Conservation (phyloP, 1,140 invertebrate genomes). For the Pseudomyrmex pallidus region DNA sequence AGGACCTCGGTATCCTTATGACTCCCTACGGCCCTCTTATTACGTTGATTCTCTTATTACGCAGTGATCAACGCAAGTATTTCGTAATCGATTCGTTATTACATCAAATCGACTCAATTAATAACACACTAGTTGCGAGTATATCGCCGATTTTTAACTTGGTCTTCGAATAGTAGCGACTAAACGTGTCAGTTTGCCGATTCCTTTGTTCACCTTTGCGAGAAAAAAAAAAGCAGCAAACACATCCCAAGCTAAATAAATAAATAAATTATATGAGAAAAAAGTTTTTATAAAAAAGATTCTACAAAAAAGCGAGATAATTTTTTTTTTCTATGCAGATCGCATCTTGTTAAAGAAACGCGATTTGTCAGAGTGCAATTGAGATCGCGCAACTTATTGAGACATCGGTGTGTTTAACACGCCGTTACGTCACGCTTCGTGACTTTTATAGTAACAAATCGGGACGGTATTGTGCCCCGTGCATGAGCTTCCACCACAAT, state of each 20-base stretch:
- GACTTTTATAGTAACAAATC: slow-evolving; percentile 79
- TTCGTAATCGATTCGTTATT: slow-evolving; percentile 75
- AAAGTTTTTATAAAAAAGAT: not conserved
- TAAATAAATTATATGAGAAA: too few relatives aligned
- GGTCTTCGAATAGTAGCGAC: not conserved
- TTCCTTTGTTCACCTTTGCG: not conserved
- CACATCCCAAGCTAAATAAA: too few relatives aligned
- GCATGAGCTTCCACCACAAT: slow-evolving; percentile 52
- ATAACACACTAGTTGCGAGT: slow-evolving; percentile 39
- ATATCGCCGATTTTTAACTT: not conserved
- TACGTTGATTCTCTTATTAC: slow-evolving; percentile 81
- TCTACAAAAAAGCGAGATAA: not conserved
- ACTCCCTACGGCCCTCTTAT: slow-evolving; percentile 82
- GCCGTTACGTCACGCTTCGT: slow-evolving; percentile 74
- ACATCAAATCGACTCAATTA: slow-evolving; percentile 65
- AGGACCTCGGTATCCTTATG: slow-evolving; percentile 74
- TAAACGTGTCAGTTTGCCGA: not conserved
- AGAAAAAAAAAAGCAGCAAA: not conserved
- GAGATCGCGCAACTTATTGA: slow-evolving; percentile 73
- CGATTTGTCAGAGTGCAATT: slow-evolving; percentile 30
- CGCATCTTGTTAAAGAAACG: slow-evolving; percentile 8
- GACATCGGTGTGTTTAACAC: slow-evolving; percentile 76
- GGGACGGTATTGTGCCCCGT: slow-evolving; percentile 70
- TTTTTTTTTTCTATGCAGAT: not conserved
- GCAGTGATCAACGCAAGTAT: slow-evolving; percentile 82